A percentile compares a stretch with the other conserved stretches of the same genome.
These are phyloP conservation scores for Huso huso DNA, from an alignment of 2,797 vertebrate species.

Conservation along the genomic window DNA sequence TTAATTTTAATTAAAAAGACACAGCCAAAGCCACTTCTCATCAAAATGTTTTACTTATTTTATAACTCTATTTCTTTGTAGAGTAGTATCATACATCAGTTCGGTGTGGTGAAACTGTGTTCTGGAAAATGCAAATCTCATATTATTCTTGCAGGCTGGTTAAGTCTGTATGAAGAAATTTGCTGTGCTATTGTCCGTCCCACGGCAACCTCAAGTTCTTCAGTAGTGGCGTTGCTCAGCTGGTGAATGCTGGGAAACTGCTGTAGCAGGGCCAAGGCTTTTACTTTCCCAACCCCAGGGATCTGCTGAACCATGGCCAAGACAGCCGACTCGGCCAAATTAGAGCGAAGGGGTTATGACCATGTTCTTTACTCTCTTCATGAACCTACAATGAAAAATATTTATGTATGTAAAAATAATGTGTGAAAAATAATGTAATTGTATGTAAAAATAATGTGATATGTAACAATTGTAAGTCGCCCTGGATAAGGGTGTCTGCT, in stretches of 20 bases:
- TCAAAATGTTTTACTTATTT: too few species aligned
- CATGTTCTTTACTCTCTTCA: conserved; percentile 56
- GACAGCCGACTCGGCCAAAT: conserved; percentile 49
- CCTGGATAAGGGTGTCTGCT: too few species aligned
- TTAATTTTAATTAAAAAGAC: too few species aligned
- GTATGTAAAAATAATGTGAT: too few species aligned
- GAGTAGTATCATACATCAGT: too few species aligned
- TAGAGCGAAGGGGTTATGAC: conserved; percentile 58
- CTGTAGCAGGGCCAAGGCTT: conserved; percentile 69
- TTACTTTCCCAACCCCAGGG: conserved; percentile 75
- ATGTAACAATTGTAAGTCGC: too few species aligned
- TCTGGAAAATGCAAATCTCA: too few species aligned
- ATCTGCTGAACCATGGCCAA: conserved; percentile 66
- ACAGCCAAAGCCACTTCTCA: too few species aligned
- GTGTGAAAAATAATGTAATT: too few species aligned
- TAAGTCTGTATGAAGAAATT: conserved; percentile 57
- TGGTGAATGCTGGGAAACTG: conserved; percentile 66
- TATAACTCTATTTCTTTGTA: too few species aligned
- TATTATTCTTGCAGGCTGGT: conserved; percentile 6
- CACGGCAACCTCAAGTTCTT: conserved; percentile 61
- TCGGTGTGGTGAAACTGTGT: too few species aligned
- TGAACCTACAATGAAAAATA: conserved; percentile 56
- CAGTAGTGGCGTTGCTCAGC: conserved; percentile 55
- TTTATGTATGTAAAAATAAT: too few species aligned
- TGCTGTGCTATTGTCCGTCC: conserved; percentile 62